Conservation (phyloP, 2,113 vertebrate species). For the Daphoenositta chrysoptera region DNA sequence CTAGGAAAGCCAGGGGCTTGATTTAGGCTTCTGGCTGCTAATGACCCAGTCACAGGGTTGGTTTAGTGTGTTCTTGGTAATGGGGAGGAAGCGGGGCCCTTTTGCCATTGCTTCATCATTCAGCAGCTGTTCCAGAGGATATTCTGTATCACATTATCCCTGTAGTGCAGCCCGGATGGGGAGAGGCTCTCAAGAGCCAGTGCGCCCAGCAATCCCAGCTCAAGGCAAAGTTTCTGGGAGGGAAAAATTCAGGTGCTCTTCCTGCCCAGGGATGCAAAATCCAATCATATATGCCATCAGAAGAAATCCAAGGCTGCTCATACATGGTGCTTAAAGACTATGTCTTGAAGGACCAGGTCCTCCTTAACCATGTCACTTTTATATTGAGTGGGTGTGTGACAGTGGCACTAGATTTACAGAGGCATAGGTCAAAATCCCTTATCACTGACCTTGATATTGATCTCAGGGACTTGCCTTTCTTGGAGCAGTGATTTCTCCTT, state of each 20-base stretch:
- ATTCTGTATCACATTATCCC: background rate
- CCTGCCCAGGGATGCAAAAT: background rate
- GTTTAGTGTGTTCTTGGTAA: background rate
- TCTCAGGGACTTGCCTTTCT: background rate
- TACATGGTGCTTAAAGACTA: background rate
- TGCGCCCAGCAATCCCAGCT: background rate
- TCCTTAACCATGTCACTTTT: background rate
- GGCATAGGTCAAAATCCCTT: background rate
- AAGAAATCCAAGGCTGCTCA: background rate
- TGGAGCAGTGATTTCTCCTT: background rate
- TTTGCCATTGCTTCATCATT: background rate
- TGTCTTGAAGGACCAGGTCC: background rate
- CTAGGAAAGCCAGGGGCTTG: background rate
- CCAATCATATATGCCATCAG: background rate
- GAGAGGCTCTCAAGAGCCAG: background rate
- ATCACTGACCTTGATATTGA: background rate
- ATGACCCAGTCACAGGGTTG: background rate
- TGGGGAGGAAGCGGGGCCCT: background rate
- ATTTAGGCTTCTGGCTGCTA: background rate
- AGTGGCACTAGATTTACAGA: background rate
- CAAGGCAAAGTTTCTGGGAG: background rate
- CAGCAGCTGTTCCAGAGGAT: background rate
- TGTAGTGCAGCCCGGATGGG: background rate
- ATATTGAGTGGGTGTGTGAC: background rate
- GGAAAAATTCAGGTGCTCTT: background rate